Conservation (phyloP, 2,888 invertebrate genomes). For the Scaptomyza polygonia region DNA sequence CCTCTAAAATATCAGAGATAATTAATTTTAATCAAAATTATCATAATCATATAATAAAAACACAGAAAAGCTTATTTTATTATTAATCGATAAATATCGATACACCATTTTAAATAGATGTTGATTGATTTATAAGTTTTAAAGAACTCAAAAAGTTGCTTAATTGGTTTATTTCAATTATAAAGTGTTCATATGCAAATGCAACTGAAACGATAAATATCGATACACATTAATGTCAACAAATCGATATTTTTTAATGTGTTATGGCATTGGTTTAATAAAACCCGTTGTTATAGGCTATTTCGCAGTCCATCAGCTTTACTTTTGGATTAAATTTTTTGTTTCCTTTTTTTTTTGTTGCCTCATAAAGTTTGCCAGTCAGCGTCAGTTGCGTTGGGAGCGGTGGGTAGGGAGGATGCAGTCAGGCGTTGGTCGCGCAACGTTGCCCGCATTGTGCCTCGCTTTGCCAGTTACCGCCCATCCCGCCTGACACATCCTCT, state of each 20-base stretch:
- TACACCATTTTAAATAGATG: not conserved
- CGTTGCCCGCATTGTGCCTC: slow-evolving; percentile 74
- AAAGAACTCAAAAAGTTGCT: not conserved
- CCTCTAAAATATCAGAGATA: not conserved
- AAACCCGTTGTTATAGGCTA: not conserved
- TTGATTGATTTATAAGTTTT: not conserved
- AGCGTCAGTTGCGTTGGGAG: slow-evolving; percentile 12
- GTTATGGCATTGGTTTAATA: too few relatives aligned
- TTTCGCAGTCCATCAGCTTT: slow-evolving; percentile 1
- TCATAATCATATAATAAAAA: not conserved
- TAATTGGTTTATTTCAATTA: not conserved
- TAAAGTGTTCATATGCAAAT: not conserved
- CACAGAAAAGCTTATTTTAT: not conserved
- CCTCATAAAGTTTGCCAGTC: slow-evolving; percentile 58
- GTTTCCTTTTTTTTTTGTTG: slow-evolving; percentile 15
- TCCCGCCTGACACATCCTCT: slow-evolving; percentile 2
- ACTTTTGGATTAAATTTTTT: not conserved
- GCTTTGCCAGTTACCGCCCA: slow-evolving; percentile 8
- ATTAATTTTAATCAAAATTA: not conserved
- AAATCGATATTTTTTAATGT: slow-evolving; percentile 1
- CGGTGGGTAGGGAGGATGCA: not conserved
- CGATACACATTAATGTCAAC: not conserved
- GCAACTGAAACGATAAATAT: not conserved
- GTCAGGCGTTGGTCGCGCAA: slow-evolving; percentile 59
- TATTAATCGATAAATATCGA: slow-evolving; percentile 3